Evolutionary conservation across 2,113 vertebrate species (phyloP).

Genomic region (Rhynchomys soricoides): DNA sequence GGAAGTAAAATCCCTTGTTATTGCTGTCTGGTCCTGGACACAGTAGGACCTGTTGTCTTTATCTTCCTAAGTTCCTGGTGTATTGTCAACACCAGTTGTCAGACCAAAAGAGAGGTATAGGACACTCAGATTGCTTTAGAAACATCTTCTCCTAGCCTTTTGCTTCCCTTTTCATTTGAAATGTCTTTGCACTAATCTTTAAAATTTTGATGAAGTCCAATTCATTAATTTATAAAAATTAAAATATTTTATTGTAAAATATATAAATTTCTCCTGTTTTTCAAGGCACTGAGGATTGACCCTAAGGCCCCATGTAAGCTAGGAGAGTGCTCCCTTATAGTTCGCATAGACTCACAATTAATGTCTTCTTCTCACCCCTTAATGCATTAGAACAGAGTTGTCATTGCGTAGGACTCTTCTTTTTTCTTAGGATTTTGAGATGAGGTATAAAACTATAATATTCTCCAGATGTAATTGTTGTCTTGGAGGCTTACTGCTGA

Average conservation of each 20-base stretch:
- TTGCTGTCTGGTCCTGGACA: neutral
- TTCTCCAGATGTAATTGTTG: no score
- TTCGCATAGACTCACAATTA: neutral
- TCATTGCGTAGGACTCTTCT: neutral
- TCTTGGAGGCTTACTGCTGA: no score
- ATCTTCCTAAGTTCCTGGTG: neutral
- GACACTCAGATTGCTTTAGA: neutral
- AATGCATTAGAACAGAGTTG: constrained; percentile 15
- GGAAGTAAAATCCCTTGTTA: neutral
- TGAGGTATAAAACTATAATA: neutral
- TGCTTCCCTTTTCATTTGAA: neutral
- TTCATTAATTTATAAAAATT: neutral
- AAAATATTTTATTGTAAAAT: neutral
- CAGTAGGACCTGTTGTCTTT: neutral
- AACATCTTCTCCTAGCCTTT: neutral
- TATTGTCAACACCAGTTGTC: no score
- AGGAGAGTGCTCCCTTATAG: neutral
- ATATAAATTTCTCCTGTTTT: neutral
- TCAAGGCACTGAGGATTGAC: neutral
- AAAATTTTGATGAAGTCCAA: neutral
- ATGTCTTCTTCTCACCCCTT: no score
- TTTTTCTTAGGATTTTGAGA: neutral
- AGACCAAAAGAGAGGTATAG: neutral
- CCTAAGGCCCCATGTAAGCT: neutral
- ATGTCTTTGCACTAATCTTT: neutral